Base-by-base conservation (phyloP, 1,140 invertebrate genomes). In the Drosophila sechellia region DNA sequence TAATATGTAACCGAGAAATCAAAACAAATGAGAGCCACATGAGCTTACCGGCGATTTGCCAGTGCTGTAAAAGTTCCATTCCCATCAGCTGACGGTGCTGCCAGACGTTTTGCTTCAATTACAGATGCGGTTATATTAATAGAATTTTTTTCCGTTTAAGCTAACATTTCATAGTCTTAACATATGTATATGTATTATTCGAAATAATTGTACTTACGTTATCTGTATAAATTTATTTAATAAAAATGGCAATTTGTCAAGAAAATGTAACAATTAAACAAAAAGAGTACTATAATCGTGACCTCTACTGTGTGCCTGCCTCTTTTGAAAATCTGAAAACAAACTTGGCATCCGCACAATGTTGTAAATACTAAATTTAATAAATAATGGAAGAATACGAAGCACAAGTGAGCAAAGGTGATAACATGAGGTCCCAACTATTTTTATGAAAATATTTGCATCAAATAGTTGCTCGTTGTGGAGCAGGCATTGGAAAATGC, bases 401-500 rank as follows among this genome's bases (percentile, higher is more conserved):
- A 76, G 66, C 66, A 34, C 90, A 91, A 58, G 90, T 91, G 55
- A 65, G 56, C 35, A 4, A 68, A 68, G 64, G 46, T 63, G 31
- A 17, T 10, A 37, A 4, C 13, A 52, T 34, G 11, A 11, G 0
- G n/a, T 27, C 17, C 37, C 8, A 25, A 25, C 22, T 43, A n/a
- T 10, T 22, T 39, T 56, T 60, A 43, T n/a, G 8, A 39, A 17
- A 34, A 11, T 1, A 0, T 11, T n/a, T 46, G 2, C n/a, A 42
- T 92, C 92, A 39, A 48, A 56, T 61, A 96, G 95, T 78, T 96
- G 20, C 76, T 85, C 20, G 94, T 95, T 92, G 94, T 96, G 4
- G 92, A 94, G 63, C 84, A 94, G 68, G 94, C 95, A 17, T 76
- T 96, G 13, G 80, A 92, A 71, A 73, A 75, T n/a, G 92, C 93